Evolutionary conservation across 2,113 vertebrate genomes (phyloP).

Genomic region (Leiothrix lutea): DNA sequence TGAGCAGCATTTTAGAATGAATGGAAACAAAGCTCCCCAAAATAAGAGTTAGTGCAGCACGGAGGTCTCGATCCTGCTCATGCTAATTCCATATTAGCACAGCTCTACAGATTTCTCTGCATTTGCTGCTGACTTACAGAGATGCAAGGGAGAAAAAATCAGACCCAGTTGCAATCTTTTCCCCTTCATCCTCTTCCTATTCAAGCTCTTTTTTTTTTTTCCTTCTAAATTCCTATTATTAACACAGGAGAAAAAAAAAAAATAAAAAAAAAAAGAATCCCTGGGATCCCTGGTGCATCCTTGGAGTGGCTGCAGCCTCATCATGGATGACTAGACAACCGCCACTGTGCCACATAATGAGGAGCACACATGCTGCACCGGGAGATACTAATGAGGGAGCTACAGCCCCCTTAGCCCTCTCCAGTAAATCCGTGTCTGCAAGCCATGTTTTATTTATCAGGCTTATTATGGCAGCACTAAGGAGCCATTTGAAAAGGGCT

Average conservation of each 20-base stretch:
- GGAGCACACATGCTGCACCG: conserved; percentile 41
- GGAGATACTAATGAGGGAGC: conserved; percentile 66
- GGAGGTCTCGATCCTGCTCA: background rate
- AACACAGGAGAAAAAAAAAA: background rate
- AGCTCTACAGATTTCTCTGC: background rate
- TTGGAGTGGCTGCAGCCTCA: conserved; percentile 38
- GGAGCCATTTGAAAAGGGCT: conserved; percentile 50
- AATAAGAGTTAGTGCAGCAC: background rate
- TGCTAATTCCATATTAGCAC: background rate
- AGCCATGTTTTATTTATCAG: conserved; percentile 65
- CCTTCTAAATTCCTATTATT: conserved; percentile 15
- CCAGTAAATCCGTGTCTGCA: conserved; percentile 58
- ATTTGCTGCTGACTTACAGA: background rate
- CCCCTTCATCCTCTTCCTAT: background rate
- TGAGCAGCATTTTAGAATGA: background rate
- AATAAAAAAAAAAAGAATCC: background rate
- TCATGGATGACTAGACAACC: conserved; percentile 37
- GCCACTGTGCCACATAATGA: conserved; percentile 61
- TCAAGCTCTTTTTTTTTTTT: background rate
- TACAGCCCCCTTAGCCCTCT: conserved; percentile 62
- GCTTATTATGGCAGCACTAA: conserved; percentile 60
- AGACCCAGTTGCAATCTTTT: background rate
- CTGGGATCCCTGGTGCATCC: conserved; percentile 16
- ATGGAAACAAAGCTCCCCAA: background rate
- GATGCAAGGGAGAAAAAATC: background rate